These are phyloP conservation scores for Zosterops lateralis DNA, from an alignment of 2,113 vertebrate genomes.

Conservation along the genomic window DNA sequence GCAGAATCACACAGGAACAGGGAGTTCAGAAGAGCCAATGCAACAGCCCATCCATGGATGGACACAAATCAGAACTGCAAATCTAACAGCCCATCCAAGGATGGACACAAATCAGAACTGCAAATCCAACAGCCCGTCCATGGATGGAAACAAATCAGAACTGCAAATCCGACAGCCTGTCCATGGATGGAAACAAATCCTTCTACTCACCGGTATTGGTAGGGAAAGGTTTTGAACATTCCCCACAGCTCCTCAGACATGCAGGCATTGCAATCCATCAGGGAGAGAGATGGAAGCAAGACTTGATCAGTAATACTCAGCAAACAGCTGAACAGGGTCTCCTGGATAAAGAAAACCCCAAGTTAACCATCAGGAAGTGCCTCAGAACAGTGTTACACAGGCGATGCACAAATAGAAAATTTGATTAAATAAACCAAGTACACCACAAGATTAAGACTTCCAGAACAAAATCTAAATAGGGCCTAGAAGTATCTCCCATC, in stretches of 20 bases:
- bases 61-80: not conserved
- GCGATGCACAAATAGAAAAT: accelerated
- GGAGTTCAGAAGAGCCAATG: not conserved
- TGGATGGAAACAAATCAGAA: not conserved
- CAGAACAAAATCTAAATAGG: not conserved
- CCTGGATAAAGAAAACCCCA: slow-evolving; percentile 62
- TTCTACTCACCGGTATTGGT: slow-evolving; percentile 85
- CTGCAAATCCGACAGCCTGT: not conserved
- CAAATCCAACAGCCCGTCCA: too few species aligned
- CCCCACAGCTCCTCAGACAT: slow-evolving; percentile 96
- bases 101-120: too few species aligned
- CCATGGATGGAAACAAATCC: not conserved
- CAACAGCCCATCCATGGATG: not conserved
- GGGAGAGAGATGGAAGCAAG: slow-evolving; percentile 84
- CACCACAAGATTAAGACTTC: not conserved
- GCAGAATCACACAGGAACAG: not conserved
- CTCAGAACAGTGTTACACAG: not conserved
- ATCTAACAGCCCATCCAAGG: too few species aligned
- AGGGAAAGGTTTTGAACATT: slow-evolving; percentile 94
- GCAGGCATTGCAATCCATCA: slow-evolving; percentile 94
- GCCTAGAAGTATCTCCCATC: not conserved
- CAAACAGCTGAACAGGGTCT: slow-evolving; percentile 86
- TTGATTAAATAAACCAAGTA: not conserved
- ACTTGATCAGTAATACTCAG: slow-evolving; percentile 88
- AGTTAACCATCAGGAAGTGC: not conserved